Evolutionary conservation across 1,140 invertebrate genomes (phyloP).

Genomic region (Drosophila mojavensis): DNA sequence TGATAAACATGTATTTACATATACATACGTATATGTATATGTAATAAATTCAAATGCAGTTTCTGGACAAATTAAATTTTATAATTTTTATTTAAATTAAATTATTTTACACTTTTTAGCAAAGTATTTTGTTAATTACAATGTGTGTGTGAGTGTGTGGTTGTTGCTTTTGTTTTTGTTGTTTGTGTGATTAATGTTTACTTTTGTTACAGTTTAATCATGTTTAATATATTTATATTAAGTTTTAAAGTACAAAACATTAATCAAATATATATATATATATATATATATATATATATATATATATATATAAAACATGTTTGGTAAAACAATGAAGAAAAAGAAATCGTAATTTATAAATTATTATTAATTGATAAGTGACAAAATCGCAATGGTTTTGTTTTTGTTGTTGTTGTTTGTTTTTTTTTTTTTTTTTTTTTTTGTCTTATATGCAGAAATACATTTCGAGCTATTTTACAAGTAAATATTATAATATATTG

Average conservation of each 20-base stretch:
- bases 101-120: constrained; percentile 79
- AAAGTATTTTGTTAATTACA: constrained; percentile 77
- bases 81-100: constrained; percentile 81
- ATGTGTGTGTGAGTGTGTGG: constrained; percentile 47
- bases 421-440: not conserved
- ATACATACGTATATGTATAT: too few relatives aligned
- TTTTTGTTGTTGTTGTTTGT: not conserved
- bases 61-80: constrained; percentile 47
- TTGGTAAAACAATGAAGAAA: constrained; percentile 47
- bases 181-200: constrained; percentile 10
- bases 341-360: constrained; percentile 59
- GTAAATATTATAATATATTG: constrained; percentile 59
- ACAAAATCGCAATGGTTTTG: constrained; percentile 37
- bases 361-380: constrained; percentile 50
- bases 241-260: constrained; percentile 43
- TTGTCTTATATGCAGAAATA: constrained; percentile 28
- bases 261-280: constrained; percentile 38
- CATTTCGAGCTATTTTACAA: constrained; percentile 67
- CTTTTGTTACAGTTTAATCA: constrained; percentile 59
- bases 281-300: too few relatives aligned
- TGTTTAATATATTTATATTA: constrained; percentile 43
- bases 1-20: too few relatives aligned
- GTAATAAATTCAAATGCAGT: not conserved
- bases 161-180: constrained; percentile 16
- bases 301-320: constrained; percentile 43